These are phyloP conservation scores for Psammodynastes pulverulentus DNA, from an alignment of 2,113 vertebrate species.

Conservation along the genomic window DNA sequence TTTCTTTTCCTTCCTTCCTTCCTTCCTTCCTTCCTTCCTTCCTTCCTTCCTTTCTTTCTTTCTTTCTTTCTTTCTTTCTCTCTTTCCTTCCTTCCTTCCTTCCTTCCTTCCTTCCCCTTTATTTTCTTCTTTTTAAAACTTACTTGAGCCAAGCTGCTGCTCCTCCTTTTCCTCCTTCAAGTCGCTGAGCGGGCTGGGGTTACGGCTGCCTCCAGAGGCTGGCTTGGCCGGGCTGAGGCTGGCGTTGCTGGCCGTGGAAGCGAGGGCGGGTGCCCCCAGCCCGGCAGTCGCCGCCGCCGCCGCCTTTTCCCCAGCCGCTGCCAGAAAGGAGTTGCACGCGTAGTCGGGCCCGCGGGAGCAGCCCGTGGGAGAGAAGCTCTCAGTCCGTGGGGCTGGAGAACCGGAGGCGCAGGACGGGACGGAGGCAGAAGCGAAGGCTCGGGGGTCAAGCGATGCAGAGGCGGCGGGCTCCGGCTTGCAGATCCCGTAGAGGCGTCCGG, in stretches of 20 bases:
- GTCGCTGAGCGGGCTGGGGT: slow-evolving; percentile 82
- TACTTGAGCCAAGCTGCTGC: slow-evolving; percentile 98
- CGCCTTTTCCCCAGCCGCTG: slow-evolving; percentile 79
- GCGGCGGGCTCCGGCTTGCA: slow-evolving; percentile 79
- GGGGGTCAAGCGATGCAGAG: slow-evolving; percentile 70
- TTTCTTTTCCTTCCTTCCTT: neutral
- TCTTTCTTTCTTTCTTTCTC: neutral
- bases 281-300: slow-evolving; percentile 52
- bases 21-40: neutral
- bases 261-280: neutral
- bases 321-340: slow-evolving; percentile 76
- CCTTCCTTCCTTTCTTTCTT: neutral
- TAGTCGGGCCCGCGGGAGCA: slow-evolving; percentile 79
- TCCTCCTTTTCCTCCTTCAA: slow-evolving; percentile 91
- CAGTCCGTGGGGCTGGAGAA: slow-evolving; percentile 79
- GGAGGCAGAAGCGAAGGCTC: slow-evolving; percentile 65
- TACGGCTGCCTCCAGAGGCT: slow-evolving; percentile 78
- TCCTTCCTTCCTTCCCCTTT: neutral
- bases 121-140: slow-evolving; percentile 72
- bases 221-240: slow-evolving; percentile 56
- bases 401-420: slow-evolving; percentile 66
- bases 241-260: neutral
- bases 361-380: slow-evolving; percentile 77
- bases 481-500: slow-evolving; percentile 82
- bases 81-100: neutral